These are phyloP conservation scores for Poeciliopsis paucimaculata DNA, from an alignment of 2,797 vertebrate species.

Conservation along the genomic window DNA sequence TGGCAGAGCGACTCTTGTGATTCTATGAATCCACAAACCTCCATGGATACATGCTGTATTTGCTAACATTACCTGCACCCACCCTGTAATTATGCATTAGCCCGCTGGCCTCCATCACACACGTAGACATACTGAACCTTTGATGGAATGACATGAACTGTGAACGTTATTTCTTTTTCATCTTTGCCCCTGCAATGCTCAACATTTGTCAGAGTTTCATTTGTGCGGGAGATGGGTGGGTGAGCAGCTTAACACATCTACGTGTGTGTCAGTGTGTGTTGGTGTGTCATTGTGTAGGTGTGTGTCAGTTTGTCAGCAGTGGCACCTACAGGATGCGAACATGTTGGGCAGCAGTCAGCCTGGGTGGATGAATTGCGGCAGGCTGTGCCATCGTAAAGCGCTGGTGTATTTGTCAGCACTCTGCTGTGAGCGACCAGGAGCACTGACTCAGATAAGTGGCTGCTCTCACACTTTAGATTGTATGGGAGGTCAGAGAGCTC, in stretches of 20 bases:
- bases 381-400: constrained; percentile 55
- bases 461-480: constrained; percentile 53
- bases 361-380: constrained; percentile 62
- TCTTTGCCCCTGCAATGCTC: constrained; percentile 48
- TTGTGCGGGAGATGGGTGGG: constrained; percentile 39
- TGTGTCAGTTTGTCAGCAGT: constrained; percentile 69
- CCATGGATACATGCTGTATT: constrained; percentile 21
- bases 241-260: constrained; percentile 45
- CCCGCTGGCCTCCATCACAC: constrained; percentile 40
- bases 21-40: constrained; percentile 22
- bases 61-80: constrained; percentile 42
- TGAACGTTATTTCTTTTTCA: constrained; percentile 52
- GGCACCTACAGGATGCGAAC: constrained; percentile 60
- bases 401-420: constrained; percentile 62
- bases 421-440: constrained; percentile 55
- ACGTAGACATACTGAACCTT: constrained; percentile 36
- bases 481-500: constrained; percentile 63
- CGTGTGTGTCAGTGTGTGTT: constrained; percentile 53
- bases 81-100: constrained; percentile 54
- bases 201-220: constrained; percentile 46
- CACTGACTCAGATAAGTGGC: constrained; percentile 72
- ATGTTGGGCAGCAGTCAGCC: constrained; percentile 49
- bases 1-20: constrained; percentile 22
- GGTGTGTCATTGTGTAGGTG: constrained; percentile 63
- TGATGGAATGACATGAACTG: constrained; percentile 48